Conservation (phyloP, 2,113 vertebrate genomes). For the Colossoma macropomum region DNA sequence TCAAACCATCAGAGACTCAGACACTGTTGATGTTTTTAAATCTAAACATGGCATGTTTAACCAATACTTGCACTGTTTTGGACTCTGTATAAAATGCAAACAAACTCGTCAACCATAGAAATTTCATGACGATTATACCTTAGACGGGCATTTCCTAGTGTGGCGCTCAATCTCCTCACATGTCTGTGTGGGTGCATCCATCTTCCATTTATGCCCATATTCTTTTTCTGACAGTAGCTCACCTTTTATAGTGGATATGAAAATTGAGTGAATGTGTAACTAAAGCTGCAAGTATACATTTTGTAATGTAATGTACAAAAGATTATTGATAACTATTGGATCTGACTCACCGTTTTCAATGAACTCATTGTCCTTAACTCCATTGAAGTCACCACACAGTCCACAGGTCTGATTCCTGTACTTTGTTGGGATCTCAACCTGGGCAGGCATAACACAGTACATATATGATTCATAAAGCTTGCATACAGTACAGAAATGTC, state of each 20-base stretch:
- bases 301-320: background rate
- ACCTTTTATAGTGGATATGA: constrained; percentile 35
- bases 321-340: background rate
- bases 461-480: too few species aligned
- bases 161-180: constrained; percentile 70
- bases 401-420: constrained; percentile 75
- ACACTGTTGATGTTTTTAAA: too few species aligned
- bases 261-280: background rate
- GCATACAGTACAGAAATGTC: too few species aligned
- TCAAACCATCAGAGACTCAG: too few species aligned
- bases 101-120: background rate
- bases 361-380: constrained; percentile 63
- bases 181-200: constrained; percentile 75
- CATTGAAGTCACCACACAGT: constrained; percentile 78
- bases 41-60: too few species aligned
- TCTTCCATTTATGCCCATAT: constrained; percentile 79
- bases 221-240: constrained; percentile 60
- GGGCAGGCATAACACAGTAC: background rate
- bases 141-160: constrained; percentile 31
- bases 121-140: constrained; percentile 53
- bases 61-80: too few species aligned
- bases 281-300: background rate
- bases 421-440: constrained; percentile 76
- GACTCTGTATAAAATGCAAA: too few species aligned
- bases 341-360: constrained; percentile 52